Evolutionary conservation across 2,888 invertebrate species (phyloP).

Genomic region (Lepeophtheirus nordmannii): DNA sequence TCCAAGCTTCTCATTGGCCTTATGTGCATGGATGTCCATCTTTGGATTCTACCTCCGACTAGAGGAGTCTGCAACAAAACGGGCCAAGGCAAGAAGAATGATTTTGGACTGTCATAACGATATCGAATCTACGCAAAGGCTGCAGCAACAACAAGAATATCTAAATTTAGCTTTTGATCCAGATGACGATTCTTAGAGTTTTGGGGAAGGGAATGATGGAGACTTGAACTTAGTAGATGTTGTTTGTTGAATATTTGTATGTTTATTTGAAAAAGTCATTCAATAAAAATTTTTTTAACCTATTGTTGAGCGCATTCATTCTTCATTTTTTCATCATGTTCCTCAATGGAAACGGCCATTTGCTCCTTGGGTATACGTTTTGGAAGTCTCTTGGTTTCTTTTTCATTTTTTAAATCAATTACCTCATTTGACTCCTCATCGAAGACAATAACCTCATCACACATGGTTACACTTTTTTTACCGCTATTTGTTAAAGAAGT

Average conservation of each 20-base stretch:
- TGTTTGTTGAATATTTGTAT: too few relatives aligned
- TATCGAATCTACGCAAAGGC: not conserved
- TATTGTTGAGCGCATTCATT: constrained; percentile 7
- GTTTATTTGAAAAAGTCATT: too few relatives aligned
- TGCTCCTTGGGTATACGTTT: constrained; percentile 13
- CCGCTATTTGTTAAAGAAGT: too few relatives aligned
- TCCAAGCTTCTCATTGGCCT: constrained; percentile 8
- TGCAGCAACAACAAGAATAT: not conserved
- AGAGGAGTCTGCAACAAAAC: constrained; percentile 4
- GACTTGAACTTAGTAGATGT: too few relatives aligned
- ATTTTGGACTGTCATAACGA: not conserved
- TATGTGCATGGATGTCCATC: constrained; percentile 18
- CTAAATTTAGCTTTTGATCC: not conserved
- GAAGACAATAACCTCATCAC: not conserved
- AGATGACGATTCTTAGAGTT: not conserved
- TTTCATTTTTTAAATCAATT: not conserved
- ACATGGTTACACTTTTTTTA: not conserved
- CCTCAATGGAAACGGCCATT: not conserved
- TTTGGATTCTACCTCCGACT: constrained; percentile 18
- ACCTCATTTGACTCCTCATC: not conserved
- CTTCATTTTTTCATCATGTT: constrained; percentile 8
- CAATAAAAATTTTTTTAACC: too few relatives aligned
- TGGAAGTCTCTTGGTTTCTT: not conserved
- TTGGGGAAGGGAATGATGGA: too few relatives aligned
- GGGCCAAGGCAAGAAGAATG: not conserved